Evolutionary conservation across 2,888 invertebrate genomes (phyloP).

Genomic region (Orchesellides sinensis): DNA sequence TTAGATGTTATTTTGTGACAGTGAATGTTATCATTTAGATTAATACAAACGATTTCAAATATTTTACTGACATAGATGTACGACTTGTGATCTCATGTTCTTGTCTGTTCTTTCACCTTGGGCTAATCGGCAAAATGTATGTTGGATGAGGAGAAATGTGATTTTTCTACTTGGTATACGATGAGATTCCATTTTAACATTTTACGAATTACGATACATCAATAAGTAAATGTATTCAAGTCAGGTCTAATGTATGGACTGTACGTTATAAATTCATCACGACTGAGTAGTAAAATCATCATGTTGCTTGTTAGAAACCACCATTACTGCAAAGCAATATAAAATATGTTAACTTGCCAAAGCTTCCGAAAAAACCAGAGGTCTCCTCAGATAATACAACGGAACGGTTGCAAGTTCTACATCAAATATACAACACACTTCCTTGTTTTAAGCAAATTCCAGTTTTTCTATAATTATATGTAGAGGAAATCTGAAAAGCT

Average conservation of each 20-base stretch:
- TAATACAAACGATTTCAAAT: neutral
- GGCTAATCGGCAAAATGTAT: slow-evolving; percentile 42
- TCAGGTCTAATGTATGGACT: neutral
- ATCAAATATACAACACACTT: neutral
- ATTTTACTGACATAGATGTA: slow-evolving; percentile 49
- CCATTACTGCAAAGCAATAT: neutral
- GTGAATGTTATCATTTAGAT: neutral
- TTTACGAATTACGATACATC: slow-evolving; percentile 4
- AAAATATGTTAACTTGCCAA: neutral
- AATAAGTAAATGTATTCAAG: neutral
- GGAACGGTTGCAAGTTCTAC: neutral
- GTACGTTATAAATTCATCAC: slow-evolving; percentile 38
- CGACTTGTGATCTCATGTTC: slow-evolving; percentile 35
- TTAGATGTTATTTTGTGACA: too few relatives aligned
- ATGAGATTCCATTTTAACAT: neutral
- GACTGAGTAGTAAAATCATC: slow-evolving; percentile 17
- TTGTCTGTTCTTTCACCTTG: slow-evolving; percentile 42
- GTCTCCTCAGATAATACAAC: slow-evolving; percentile 5
- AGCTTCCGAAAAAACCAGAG: neutral
- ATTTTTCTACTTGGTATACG: neutral
- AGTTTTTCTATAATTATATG: slow-evolving; percentile 32
- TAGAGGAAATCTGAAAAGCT: slow-evolving; percentile 22
- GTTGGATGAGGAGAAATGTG: slow-evolving; percentile 9
- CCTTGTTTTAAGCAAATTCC: slow-evolving; percentile 9
- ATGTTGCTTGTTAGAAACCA: slow-evolving; percentile 15